These are phyloP conservation scores for Saimiri boliviensis DNA, from an alignment of 2,113 vertebrate genomes.

Conservation along the genomic window DNA sequence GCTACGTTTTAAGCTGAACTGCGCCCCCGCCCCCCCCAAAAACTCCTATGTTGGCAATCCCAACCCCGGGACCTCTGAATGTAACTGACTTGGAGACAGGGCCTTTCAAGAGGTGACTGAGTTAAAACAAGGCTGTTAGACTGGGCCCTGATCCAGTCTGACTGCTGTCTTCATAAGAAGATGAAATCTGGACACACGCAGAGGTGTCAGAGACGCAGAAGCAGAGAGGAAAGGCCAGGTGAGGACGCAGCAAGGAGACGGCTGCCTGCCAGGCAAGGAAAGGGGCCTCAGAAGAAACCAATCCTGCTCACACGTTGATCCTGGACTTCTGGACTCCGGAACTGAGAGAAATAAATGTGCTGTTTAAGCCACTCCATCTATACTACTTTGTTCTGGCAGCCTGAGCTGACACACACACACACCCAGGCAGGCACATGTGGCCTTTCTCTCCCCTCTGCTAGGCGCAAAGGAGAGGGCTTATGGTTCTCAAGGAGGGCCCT, in stretches of 20 bases:
- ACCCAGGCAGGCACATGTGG: background rate
- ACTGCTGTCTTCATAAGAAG: background rate
- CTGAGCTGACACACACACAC: background rate
- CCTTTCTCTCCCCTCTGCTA: background rate
- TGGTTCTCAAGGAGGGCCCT: background rate
- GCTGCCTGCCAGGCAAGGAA: background rate
- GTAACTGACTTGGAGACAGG: background rate
- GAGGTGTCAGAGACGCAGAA: background rate
- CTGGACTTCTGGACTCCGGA: background rate
- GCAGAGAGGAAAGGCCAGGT: background rate
- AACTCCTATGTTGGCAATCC: background rate
- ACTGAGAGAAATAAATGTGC: background rate
- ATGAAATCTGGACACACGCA: background rate
- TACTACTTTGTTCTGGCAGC: background rate
- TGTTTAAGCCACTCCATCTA: background rate
- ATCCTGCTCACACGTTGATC: background rate
- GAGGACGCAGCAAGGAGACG: background rate
- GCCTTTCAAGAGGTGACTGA: background rate
- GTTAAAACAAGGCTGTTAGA: background rate
- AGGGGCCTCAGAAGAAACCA: background rate
- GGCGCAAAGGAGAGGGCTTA: background rate
- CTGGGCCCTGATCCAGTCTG: background rate
- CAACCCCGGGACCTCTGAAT: background rate
- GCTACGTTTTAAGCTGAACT: too few species aligned
- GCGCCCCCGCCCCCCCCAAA: fast-evolving